Base-by-base conservation (phyloP, 1,140 invertebrate genomes). In the Bombus waltoni region DNA sequence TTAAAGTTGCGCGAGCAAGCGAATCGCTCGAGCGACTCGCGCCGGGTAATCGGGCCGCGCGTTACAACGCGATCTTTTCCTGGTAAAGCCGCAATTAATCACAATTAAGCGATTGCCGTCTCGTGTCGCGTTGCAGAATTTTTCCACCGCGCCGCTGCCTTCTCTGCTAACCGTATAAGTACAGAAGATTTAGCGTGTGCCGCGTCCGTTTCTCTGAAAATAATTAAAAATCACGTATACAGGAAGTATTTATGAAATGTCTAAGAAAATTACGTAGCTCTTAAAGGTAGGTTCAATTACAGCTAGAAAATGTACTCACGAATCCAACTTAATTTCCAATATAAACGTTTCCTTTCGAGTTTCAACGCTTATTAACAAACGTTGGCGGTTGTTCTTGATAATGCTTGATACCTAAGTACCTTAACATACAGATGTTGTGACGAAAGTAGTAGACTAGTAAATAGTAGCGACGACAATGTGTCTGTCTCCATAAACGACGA, bases 81-180 rank as follows among this genome's bases (percentile, higher is more conserved):
- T 18, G 72, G 57, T 68, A 76, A 76, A 76, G 22, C 44, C 44
- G 62, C 57, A 25, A 83, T 83, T 83, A 83, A 83, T 83, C 81
- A 83, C 65, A 83, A 83, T 83, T 83, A 83, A 83, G 57, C 44
- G 73, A 76, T 83, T 53, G 72, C 35, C 32, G 71, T 83, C 75
- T 22, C 72, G 62, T 68, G 81, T 57, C 68, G 42, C 22, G 35
- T 68, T 32, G 65, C 42, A 66, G 8, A 32, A 83, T 53, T 68
- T 68, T 65, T 71, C 44, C 66, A 38, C 8, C 22, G 8, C 11
- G 13, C 35, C 9, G 42, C n/a, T 35, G 3, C 53, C 35, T 40
- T 76, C 42, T 15, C 22, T 38, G 32, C 22, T 28, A 59, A 38
- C 10, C n/a, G 18, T 38, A 18, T 11, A 22, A 59, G 1, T 53